Evolutionary conservation across 2,888 invertebrate genomes (phyloP).

Genomic region (Synergus umbraculus): DNA sequence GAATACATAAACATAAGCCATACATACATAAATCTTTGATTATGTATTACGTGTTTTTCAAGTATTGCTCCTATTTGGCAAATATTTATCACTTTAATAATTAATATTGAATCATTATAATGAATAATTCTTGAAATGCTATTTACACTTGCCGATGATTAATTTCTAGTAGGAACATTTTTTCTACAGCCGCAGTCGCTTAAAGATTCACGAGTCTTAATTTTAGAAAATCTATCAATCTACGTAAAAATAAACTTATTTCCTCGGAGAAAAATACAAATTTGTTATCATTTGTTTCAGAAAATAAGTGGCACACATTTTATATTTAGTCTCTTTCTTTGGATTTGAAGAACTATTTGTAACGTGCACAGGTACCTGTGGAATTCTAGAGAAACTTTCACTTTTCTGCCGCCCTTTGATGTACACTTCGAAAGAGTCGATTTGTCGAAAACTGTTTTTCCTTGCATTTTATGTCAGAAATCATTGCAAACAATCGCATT

Average conservation of each 20-base stretch:
- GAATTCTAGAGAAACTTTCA: constrained; percentile 50
- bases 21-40: neutral
- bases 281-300: neutral
- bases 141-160: neutral
- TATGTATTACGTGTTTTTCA: neutral
- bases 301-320: constrained; percentile 14
- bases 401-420: constrained; percentile 21
- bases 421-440: constrained; percentile 12
- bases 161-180: constrained; percentile 57
- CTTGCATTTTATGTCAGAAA: neutral
- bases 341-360: constrained; percentile 42
- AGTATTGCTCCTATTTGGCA: neutral
- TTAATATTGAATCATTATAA: neutral
- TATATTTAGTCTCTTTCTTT: neutral
- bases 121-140: neutral
- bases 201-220: constrained; percentile 7
- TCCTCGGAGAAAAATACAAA: neutral
- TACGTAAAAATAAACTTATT: neutral
- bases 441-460: neutral
- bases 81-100: neutral
- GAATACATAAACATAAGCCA: no score
- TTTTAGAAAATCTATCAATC: constrained; percentile 18
- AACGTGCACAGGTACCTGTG: constrained; percentile 47
- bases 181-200: constrained; percentile 15
- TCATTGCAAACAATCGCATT: neutral